Evolutionary conservation across 2,888 invertebrate species (phyloP).

Genomic region (Tipula confusa): DNA sequence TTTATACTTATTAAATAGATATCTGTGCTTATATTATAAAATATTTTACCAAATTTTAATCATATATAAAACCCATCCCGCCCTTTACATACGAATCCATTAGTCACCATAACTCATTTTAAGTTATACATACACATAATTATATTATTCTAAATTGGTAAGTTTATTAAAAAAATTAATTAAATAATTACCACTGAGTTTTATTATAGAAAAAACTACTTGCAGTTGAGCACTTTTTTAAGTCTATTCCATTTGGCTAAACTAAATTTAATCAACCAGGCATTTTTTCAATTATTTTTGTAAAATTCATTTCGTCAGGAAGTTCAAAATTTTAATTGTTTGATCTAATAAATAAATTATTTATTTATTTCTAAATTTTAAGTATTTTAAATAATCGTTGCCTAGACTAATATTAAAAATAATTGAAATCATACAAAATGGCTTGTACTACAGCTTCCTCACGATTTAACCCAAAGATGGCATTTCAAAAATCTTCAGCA

Average conservation of each 20-base stretch:
- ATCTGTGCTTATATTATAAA: neutral
- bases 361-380: neutral
- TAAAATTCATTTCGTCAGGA: neutral
- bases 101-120: neutral
- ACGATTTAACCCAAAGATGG: neutral
- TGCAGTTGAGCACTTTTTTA: too few relatives aligned
- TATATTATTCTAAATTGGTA: too few relatives aligned
- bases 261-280: neutral
- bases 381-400: neutral
- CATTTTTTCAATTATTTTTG: neutral
- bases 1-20: too few relatives aligned
- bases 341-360: neutral
- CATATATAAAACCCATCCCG: neutral
- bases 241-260: too few relatives aligned
- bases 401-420: neutral
- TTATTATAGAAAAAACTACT: neutral
- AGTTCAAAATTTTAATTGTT: neutral
- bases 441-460: neutral
- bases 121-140: too few relatives aligned
- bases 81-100: neutral
- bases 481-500: neutral
- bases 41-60: neutral
- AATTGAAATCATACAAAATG: neutral
- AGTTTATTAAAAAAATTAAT: too few relatives aligned
- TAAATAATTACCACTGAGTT: neutral